Percentiles rank a stretch among this genome's conserved stretches.
Evolutionary conservation across 2,888 invertebrate genomes (phyloP).

Genomic region (Flexamia atlantica): DNA sequence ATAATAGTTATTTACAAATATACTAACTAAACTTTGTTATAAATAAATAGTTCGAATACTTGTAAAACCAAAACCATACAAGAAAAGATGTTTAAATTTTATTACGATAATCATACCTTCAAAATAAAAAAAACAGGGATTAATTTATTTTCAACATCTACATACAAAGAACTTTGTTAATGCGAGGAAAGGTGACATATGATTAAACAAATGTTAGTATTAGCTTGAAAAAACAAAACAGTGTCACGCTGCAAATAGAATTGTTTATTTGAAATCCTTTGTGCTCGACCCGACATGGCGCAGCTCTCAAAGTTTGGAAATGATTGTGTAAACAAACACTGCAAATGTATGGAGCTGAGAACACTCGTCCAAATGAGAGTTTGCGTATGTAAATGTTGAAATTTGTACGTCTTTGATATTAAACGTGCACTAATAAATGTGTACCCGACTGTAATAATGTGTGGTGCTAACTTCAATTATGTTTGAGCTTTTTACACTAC

Average conservation of each 20-base stretch:
- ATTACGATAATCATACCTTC: too few relatives aligned
- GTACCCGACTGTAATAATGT: too few relatives aligned
- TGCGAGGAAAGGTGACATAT: background rate
- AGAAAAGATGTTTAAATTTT: too few relatives aligned
- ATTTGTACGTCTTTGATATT: background rate
- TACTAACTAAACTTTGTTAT: too few relatives aligned
- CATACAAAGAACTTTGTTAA: too few relatives aligned
- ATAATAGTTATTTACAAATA: too few relatives aligned
- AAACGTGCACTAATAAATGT: background rate
- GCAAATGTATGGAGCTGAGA: background rate
- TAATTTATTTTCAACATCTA: too few relatives aligned
- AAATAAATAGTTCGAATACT: too few relatives aligned
- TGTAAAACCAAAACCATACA: too few relatives aligned
- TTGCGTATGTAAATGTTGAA: background rate
- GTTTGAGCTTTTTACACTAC: too few relatives aligned
- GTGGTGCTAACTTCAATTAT: too few relatives aligned
- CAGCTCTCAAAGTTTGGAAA: background rate
- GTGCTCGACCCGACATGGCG: background rate
- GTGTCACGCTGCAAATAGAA: constrained; percentile 19
- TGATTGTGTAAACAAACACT: constrained; percentile 20
- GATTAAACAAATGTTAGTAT: background rate
- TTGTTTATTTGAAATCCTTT: constrained; percentile 16
- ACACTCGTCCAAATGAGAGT: background rate
- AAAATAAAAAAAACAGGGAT: too few relatives aligned
- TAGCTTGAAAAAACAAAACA: background rate